These are phyloP conservation scores for Marcusenius ussheri DNA, from an alignment of 2,113 vertebrate species.

Conservation along the genomic window DNA sequence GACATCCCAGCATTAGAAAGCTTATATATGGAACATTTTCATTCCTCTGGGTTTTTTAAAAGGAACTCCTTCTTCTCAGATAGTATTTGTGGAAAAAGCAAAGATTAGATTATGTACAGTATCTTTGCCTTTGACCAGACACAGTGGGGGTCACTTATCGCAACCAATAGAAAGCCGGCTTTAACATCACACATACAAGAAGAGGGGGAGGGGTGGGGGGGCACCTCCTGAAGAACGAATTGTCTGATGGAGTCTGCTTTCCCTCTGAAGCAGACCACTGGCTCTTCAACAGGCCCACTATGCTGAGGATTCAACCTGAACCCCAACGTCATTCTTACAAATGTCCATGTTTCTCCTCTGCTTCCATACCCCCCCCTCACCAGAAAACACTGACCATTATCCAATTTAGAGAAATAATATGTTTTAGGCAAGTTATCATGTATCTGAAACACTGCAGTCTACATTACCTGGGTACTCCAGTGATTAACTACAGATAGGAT, in stretches of 20 bases:
- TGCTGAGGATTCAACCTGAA: background rate
- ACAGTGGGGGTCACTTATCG: background rate
- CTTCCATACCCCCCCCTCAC: background rate
- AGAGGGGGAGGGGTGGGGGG: background rate
- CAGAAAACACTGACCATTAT: background rate
- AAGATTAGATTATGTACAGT: background rate
- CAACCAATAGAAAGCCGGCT: background rate
- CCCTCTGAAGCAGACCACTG: background rate
- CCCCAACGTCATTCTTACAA: background rate
- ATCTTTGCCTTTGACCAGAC: background rate
- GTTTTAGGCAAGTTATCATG: background rate
- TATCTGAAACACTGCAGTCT: background rate
- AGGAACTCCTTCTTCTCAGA: background rate
- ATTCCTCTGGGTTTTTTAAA: background rate
- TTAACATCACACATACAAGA: background rate
- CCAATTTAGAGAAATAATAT: background rate
- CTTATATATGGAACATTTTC: conserved; percentile 2
- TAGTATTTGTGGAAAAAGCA: background rate
- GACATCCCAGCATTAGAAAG: background rate
- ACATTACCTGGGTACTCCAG: background rate
- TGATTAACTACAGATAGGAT: background rate
- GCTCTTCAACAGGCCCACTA: background rate
- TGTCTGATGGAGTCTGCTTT: background rate
- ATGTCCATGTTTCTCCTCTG: background rate
- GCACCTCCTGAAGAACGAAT: background rate